Base-by-base conservation (phyloP, 2,888 invertebrate species). In the Glyphotaelius pellucidus region DNA sequence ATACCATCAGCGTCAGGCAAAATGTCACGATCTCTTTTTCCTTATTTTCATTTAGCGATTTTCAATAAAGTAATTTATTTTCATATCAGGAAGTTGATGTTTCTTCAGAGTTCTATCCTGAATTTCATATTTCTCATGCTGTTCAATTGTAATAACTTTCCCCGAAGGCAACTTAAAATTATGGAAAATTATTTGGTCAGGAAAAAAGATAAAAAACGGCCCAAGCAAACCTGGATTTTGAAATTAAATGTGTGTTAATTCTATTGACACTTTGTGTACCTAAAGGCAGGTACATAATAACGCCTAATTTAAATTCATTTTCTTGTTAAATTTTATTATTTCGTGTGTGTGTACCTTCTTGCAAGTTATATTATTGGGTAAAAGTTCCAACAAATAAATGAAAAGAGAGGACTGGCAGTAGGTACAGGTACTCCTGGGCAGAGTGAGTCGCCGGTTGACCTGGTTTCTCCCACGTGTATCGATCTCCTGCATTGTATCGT, bases 401-500 rank as follows among this genome's bases (percentile, higher is more conserved):
- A 67, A 67, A 67, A 67, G 19, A n/a, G 9, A 67, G 2, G 67
- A 25, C 67, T 25, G 25, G 25, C 67, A 67, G 38, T 38, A 7
- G 38, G 4, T 4, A 12, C 12, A 42, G 42, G 42, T 42, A 42
- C 67, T n/a, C 35, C 35, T 1, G 35, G 12, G n/a, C 15, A 35
- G 25, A 67, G 32, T 80, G 31, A 90, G 83, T 47, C 47, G 42
- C 38, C 52, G 47, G 47, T 47, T 90, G 90, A 90, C 90, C 90
- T 83, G 90, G 90, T 90, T 90, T 90, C 90, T 32, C 31, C 52
- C 90, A 83, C 83, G 90, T 90, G 52, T 90, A 90, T 90, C 90
- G 90, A 90, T 90, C 83, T 90, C 52, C 83, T 90, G 90, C 90
- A 90, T 90, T 90, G 90, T 90, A 90, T 90, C 84, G 52, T 83